phyloP scores from a whole-genome alignment of 2,888 invertebrate genomes.

The Octodonta nipae region DNA sequence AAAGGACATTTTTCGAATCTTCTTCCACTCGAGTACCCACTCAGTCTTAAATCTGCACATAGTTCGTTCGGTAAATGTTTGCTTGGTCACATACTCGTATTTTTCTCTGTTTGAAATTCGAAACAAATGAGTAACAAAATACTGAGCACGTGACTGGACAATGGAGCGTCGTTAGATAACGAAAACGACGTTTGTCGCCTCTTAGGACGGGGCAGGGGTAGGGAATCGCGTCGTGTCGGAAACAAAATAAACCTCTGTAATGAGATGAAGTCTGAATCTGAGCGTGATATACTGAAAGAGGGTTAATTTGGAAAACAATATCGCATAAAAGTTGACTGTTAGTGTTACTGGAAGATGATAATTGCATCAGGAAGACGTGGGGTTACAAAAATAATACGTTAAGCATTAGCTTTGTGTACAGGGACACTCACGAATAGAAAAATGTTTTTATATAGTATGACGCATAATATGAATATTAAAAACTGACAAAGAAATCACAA shows the following conservation, averaged over 20 bases:
- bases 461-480: too few species aligned
- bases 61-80: slow-evolving; percentile 10
- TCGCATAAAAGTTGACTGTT: too few species aligned
- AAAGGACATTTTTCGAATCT: too few species aligned
- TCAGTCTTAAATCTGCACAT: too few species aligned
- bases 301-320: slow-evolving; percentile 8
- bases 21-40: too few species aligned
- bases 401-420: too few species aligned
- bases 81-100: slow-evolving; percentile 14
- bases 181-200: slow-evolving; percentile 20
- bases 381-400: too few species aligned
- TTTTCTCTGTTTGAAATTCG: slow-evolving; percentile 15
- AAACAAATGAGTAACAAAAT: slow-evolving; percentile 26
- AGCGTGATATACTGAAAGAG: slow-evolving; percentile 7
- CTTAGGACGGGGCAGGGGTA: slow-evolving; percentile 14
- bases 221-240: slow-evolving; percentile 16
- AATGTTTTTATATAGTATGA: too few species aligned
- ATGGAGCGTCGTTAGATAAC: slow-evolving; percentile 22
- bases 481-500: too few species aligned
- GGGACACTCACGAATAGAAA: too few species aligned
- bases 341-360: too few species aligned
- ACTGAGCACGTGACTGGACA: slow-evolving; percentile 24
- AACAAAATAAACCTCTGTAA: slow-evolving; percentile 23
- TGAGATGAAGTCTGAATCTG: slow-evolving; percentile 21
- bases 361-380: too few species aligned